Base-by-base conservation (phyloP, 1,140 invertebrate genomes). In the Lithobius niger region DNA sequence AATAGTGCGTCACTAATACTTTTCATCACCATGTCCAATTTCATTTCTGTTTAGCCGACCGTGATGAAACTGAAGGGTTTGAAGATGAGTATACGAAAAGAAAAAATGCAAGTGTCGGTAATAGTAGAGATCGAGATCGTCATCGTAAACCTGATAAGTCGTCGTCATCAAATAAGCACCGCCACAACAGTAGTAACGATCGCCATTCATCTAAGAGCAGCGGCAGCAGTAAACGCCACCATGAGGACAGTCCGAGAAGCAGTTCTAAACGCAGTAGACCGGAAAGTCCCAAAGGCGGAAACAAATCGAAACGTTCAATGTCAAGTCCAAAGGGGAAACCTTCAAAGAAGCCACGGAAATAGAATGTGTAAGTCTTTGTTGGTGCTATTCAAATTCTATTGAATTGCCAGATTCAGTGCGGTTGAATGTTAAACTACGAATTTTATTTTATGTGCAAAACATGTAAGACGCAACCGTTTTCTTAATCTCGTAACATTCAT, bases 71-170 rank as follows among this genome's bases (percentile, higher is more conserved):
- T 26, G 6, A 27, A 2, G 52, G 27, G 3, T 54, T 43, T 25
- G 22, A 13, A 3, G 52, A 54, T 31, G 52, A 54, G 27, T 54
- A 54, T 25, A 54, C 52, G 3, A 54, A 22, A 21, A 16, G 52
- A 16, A 54, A 54, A 44, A 16, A 21, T 2, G 3, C 3, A 6
- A 22, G 31, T 22, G 36, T 2, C 4, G 4, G 36, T 3, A 10
- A 6, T 15, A 26, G 13, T 25, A 10, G 6, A 50, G 22, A 50
- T 24, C 48, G 48, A 50, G 16, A 50, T 24, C 44, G 6, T 21
- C 44, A 47, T 47, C 44, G 19, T 47, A 13, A 47, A 15, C n/a
- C n/a, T n/a, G n/a, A n/a, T n/a, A n/a, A n/a, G n/a, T n/a, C n/a
- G n/a, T n/a, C n/a, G n/a, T n/a, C n/a, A n/a, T n/a, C n/a, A n/a